Base-by-base conservation (phyloP, 2,113 vertebrate genomes). In the Pithys albifrons region DNA sequence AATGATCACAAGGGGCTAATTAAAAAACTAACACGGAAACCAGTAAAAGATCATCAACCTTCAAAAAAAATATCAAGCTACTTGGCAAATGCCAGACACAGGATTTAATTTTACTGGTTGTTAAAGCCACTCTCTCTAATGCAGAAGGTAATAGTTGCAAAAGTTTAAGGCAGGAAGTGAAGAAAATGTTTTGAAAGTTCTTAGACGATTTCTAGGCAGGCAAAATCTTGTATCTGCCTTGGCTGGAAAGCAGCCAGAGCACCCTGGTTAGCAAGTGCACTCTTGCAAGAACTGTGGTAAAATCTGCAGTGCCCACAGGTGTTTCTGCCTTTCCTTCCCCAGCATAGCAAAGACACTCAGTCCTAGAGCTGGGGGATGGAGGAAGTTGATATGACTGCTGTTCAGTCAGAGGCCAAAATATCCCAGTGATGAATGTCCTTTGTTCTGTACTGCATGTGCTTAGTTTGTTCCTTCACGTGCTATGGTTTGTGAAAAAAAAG, bases 111-210 rank as follows among this genome's bases (percentile, higher is more conserved):
- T 59, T 27, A 58, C 16, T 24, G 1, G n/a, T 31, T 71, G 57
- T 48, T 59, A 72, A 84, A 59, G 52, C 39, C 7, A 1, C 61
- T 13, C 29, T 18, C 25, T 80, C 33, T 61, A 64, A 78, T 1
- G 18, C 45, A 84, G 65, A 85, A 67, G 52, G 4, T 23, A 71
- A 25, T 33, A 43, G 66, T 89, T 91, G 69, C 92, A 93, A 61
- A 95, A 95, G 73, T 19, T 78, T 33, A 57, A 78, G 46, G 85
- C 85, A 96, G 95, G 96, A 94, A 97, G 88, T 51, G 57, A 91
- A 87, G 45, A 81, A 93, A 77, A 67, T 10, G 27, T 87, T 94
- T 84, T 86, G 88, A 89, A 95, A 81, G 23, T 15, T 49, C 28
- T 71, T n/a, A 72, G 43, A 49, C 41, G 75, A 62, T 82, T 78